phyloP scores from a whole-genome alignment of 2,113 vertebrate genomes.

The Apistogramma diplotaenia region DNA sequence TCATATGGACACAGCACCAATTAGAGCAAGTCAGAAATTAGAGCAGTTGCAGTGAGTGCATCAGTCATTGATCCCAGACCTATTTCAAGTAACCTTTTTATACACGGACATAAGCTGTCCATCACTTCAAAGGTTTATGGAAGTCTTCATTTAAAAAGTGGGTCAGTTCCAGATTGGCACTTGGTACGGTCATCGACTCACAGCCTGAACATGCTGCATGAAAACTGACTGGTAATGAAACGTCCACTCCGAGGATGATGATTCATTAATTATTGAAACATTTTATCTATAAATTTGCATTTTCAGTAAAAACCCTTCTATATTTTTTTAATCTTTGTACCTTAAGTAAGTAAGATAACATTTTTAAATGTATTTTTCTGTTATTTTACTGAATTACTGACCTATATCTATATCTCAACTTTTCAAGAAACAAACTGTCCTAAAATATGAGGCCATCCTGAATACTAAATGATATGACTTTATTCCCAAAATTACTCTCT shows the following conservation, averaged over 20 bases:
- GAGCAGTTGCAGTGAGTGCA: background rate
- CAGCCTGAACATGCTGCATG: background rate
- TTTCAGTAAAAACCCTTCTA: background rate
- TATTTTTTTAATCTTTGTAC: background rate
- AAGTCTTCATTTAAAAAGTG: background rate
- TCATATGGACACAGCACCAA: background rate
- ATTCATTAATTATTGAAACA: background rate
- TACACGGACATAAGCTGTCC: background rate
- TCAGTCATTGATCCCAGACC: background rate
- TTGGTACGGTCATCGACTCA: background rate
- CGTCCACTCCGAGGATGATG: background rate
- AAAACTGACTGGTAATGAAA: background rate
- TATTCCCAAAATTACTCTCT: background rate
- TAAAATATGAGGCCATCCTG: background rate
- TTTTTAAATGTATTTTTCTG: background rate
- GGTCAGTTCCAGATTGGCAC: background rate
- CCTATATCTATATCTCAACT: background rate
- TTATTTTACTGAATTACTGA: background rate
- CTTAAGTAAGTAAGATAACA: too few relatives aligned
- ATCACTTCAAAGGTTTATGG: constrained; percentile 8
- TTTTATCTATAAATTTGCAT: background rate
- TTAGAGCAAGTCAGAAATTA: background rate
- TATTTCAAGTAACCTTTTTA: background rate
- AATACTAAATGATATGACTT: background rate
- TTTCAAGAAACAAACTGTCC: background rate